Percentiles rank a stretch among this genome's conserved stretches.
Conservation (phyloP, 2,797 vertebrate species). For the Sternarchorhynchus goeldii region DNA sequence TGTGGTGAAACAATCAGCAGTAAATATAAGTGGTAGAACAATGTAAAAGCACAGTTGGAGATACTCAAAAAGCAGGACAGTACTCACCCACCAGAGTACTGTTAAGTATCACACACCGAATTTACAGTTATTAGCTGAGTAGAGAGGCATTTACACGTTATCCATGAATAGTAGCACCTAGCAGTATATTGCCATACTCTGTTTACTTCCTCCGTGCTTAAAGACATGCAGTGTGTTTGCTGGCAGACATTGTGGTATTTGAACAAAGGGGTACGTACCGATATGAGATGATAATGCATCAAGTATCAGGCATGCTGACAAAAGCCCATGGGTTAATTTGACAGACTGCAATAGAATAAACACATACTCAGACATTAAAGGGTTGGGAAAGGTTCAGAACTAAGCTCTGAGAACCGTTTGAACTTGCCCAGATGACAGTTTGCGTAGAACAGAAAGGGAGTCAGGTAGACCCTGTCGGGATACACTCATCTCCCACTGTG, state of each 20-base stretch:
- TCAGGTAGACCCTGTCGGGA: slow-evolving; percentile 17
- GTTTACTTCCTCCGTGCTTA: slow-evolving; percentile 5
- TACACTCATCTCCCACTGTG: slow-evolving; percentile 36
- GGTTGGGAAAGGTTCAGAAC: slow-evolving; percentile 55
- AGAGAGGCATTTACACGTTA: too few species aligned
- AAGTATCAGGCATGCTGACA: slow-evolving; percentile 51
- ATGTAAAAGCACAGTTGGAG: too few species aligned
- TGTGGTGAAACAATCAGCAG: too few species aligned
- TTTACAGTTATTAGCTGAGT: too few species aligned
- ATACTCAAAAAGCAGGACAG: too few species aligned
- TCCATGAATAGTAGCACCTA: neutral
- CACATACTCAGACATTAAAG: slow-evolving; percentile 64
- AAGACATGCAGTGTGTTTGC: slow-evolving; percentile 25
- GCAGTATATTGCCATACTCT: neutral
- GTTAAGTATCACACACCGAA: too few species aligned
- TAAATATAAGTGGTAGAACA: too few species aligned
- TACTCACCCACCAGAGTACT: too few species aligned
- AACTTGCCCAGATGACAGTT: slow-evolving; percentile 49
- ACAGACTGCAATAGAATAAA: slow-evolving; percentile 58
- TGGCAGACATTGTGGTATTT: slow-evolving; percentile 41
- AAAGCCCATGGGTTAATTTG: slow-evolving; percentile 57
- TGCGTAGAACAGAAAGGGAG: slow-evolving; percentile 25
- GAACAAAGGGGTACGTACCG: slow-evolving; percentile 42
- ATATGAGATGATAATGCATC: slow-evolving; percentile 46
- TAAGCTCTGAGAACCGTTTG: slow-evolving; percentile 40